phyloP scores from a whole-genome alignment of 2,113 vertebrate genomes.

The Gambusia holbrooki region DNA sequence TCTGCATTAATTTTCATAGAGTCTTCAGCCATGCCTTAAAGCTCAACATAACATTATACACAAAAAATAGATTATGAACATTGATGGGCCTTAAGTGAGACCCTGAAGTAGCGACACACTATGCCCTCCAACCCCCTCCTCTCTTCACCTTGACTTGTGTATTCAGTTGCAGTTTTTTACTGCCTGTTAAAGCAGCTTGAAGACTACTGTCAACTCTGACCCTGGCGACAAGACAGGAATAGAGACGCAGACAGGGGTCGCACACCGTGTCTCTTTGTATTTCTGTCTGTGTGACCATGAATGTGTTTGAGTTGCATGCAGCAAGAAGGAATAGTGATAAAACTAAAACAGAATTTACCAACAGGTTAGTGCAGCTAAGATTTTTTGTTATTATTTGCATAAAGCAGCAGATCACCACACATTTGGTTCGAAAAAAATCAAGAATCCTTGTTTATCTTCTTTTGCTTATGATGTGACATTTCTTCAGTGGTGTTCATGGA shows the following conservation, averaged over 20 bases:
- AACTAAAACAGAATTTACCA: not conserved
- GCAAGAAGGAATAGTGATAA: not conserved
- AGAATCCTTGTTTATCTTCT: not conserved
- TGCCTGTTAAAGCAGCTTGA: conserved; percentile 76
- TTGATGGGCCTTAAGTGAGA: conserved; percentile 22
- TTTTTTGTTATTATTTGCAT: not conserved
- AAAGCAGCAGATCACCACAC: not conserved
- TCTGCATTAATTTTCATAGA: not conserved
- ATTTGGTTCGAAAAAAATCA: not conserved
- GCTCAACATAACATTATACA: conserved; percentile 7
- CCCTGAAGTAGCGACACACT: not conserved
- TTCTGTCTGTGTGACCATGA: conserved; percentile 2
- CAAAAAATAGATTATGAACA: conserved; percentile 1
- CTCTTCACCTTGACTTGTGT: conserved; percentile 80
- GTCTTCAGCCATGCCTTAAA: not conserved
- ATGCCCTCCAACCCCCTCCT: not conserved
- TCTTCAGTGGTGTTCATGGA: not conserved
- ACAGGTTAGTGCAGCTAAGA: not conserved
- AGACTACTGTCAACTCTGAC: conserved; percentile 73
- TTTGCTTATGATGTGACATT: not conserved
- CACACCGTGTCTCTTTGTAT: conserved; percentile 54
- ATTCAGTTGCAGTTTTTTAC: conserved; percentile 80
- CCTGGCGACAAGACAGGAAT: conserved; percentile 70
- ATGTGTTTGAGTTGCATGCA: conserved; percentile 3
- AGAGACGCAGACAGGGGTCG: conserved; percentile 73